Evolutionary conservation across 2,113 vertebrate genomes (phyloP).

Genomic region (Rhodinocichla rosea): DNA sequence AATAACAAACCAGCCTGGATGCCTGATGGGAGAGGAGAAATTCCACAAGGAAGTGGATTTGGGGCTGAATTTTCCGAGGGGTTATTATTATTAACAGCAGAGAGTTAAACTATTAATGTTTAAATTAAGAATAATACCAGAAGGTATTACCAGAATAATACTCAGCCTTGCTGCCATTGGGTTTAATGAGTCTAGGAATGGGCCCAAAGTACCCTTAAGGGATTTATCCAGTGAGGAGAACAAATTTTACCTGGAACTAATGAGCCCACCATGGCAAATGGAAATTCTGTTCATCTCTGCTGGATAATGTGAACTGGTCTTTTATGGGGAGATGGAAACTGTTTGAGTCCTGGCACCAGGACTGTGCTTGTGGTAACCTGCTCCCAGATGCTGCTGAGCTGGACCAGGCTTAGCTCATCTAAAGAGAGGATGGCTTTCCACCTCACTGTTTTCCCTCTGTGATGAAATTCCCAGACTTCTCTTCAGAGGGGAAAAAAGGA

Average conservation of each 20-base stretch:
- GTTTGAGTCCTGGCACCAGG: background rate
- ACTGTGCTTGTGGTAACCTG: background rate
- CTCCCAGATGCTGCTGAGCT: conserved; percentile 7
- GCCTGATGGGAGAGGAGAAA: conserved; percentile 59
- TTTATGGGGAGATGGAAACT: conserved; percentile 42
- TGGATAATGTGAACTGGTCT: conserved; percentile 2
- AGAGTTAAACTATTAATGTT: conserved; percentile 58
- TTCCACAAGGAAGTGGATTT: conserved; percentile 43
- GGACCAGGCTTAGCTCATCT: background rate
- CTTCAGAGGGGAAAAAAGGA: background rate
- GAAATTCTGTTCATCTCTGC: conserved; percentile 20
- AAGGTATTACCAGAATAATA: background rate
- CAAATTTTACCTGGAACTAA: conserved; percentile 53
- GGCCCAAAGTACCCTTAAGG: conserved; percentile 14
- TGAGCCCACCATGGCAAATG: conserved; percentile 59
- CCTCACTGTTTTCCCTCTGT: background rate
- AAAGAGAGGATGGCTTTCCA: background rate
- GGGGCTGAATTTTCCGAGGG: conserved; percentile 55
- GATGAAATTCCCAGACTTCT: background rate
- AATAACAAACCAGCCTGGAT: conserved; percentile 61
- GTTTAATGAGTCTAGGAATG: conserved; percentile 44
- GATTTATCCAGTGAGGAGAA: background rate
- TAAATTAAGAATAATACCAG: conserved; percentile 65
- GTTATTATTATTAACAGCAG: conserved; percentile 62
- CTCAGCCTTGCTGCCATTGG: background rate